Evolutionary conservation across 2,888 invertebrate species (phyloP), one percentile per base, ranked within the genome.

Genomic region (Noctua janthina): DNA sequence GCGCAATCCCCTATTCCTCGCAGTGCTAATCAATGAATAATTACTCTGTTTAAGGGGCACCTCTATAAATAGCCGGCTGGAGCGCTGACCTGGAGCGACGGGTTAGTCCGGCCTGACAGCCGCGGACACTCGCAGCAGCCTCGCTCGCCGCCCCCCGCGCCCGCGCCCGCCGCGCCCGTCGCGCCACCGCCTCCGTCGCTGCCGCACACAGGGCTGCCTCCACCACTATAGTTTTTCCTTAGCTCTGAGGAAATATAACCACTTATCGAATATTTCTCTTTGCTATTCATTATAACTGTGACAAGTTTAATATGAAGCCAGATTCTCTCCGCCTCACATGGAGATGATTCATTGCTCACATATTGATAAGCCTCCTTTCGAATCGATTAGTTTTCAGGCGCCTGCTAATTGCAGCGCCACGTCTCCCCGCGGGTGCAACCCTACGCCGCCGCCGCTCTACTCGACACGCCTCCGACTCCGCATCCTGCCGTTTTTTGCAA

Each of bases 1-100:
- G 96, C 95, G 96, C 96, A 96, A 96, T 96, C 96, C 96, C 94
- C 96, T 96, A 97, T 96, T 96, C 96, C 96, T 96, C 94, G 96
- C 96, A 95, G 96, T 96, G 96, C 96, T 97, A 97, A 97, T 97
- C 96, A 97, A 96, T 97, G 96, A 97, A 97, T 97, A 97, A 97
- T 97, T 97, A 97, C 96, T 97, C 96, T 97, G 96, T 96, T 97
- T 96, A 96, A 97, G 97, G 96, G 96, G 96, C 95, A 96, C 95
- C 95, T 97, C 96, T 97, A 97, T 96, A 96, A 96, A 97, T 97
- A 97, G 96, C 95, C 93, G 94, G 96, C 95, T 96, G 96, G 97
- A 96, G 96, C 97, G 97, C 96, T 97, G 97, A 96, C 96, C 96
- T 96, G 96, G 96, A 96, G 96, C 96, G 96, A 96, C 97, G 96